These are phyloP conservation scores for Pomacea canaliculata DNA, from an alignment of 2,888 invertebrate genomes.

Conservation along the genomic window DNA sequence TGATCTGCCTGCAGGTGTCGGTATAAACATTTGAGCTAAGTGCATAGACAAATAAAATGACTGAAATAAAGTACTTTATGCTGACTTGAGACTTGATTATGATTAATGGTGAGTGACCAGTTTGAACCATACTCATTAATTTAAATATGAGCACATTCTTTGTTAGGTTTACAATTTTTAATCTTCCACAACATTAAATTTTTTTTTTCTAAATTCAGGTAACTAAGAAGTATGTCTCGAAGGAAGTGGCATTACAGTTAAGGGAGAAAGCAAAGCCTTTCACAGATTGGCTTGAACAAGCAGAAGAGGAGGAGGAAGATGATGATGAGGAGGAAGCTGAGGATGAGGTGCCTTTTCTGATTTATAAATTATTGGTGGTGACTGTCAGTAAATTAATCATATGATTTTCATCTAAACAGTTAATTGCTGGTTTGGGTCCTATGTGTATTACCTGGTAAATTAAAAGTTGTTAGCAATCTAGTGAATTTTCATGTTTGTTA, in stretches of 20 bases:
- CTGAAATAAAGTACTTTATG: too few relatives aligned
- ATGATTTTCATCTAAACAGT: not conserved
- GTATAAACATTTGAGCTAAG: too few relatives aligned
- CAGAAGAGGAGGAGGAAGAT: conserved; percentile 89
- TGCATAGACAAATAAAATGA: too few relatives aligned
- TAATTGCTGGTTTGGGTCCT: not conserved
- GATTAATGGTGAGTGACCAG: too few relatives aligned
- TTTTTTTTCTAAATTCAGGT: conserved; percentile 60
- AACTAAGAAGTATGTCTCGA: conserved; percentile 89
- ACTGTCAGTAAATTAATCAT: not conserved
- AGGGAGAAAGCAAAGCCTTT: conserved; percentile 92
- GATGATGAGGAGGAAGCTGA: conserved; percentile 71
- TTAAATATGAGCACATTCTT: too few relatives aligned
- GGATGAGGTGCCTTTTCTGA: conserved; percentile 67
- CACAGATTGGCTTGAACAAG: conserved; percentile 92
- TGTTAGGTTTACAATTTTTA: too few relatives aligned
- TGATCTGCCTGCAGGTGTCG: too few relatives aligned
- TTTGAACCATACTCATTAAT: too few relatives aligned
- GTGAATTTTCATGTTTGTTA: conserved; percentile 8
- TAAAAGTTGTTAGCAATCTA: too few relatives aligned
- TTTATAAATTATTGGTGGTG: not conserved
- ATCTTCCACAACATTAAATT: too few relatives aligned
- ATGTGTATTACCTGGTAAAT: not conserved
- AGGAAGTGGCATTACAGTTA: conserved; percentile 86
- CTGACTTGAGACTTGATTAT: too few relatives aligned